Evolutionary conservation across 2,113 vertebrate genomes (phyloP).

Genomic region (Charina bottae): DNA sequence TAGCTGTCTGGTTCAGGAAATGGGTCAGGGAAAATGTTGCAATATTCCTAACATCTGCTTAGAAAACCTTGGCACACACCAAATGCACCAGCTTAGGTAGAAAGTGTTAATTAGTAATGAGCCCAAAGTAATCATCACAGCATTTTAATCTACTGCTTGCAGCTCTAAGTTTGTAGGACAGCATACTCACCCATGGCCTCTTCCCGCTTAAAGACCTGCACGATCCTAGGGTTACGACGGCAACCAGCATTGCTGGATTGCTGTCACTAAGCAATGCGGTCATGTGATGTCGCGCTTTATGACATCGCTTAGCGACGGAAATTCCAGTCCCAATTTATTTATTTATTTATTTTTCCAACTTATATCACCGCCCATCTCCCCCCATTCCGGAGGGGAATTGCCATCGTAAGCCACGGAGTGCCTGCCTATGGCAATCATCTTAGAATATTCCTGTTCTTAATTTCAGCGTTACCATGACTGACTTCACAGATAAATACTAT

Average conservation of each 20-base stretch:
- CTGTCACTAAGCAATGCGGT: neutral
- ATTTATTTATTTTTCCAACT: too few species aligned
- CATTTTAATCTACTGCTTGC: neutral
- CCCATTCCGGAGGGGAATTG: too few species aligned
- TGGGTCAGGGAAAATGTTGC: neutral
- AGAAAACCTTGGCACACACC: neutral
- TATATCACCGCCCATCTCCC: too few species aligned
- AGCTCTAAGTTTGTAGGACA: neutral
- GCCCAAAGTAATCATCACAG: neutral
- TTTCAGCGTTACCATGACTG: neutral
- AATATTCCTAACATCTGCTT: neutral
- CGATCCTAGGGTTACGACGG: neutral
- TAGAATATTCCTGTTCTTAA: neutral
- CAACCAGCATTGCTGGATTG: neutral
- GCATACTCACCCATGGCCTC: neutral
- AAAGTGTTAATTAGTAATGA: neutral
- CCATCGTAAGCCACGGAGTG: neutral
- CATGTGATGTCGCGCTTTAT: neutral
- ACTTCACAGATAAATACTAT: neutral
- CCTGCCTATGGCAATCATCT: neutral
- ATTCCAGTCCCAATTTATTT: neutral
- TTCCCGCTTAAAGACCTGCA: neutral
- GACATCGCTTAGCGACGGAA: neutral
- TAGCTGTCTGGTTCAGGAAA: neutral
- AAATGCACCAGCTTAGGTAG: neutral